Evolutionary conservation across 2,113 vertebrate genomes (phyloP), one percentile per base, ranked within the genome.

Genomic region (Eurystomus gularis): DNA sequence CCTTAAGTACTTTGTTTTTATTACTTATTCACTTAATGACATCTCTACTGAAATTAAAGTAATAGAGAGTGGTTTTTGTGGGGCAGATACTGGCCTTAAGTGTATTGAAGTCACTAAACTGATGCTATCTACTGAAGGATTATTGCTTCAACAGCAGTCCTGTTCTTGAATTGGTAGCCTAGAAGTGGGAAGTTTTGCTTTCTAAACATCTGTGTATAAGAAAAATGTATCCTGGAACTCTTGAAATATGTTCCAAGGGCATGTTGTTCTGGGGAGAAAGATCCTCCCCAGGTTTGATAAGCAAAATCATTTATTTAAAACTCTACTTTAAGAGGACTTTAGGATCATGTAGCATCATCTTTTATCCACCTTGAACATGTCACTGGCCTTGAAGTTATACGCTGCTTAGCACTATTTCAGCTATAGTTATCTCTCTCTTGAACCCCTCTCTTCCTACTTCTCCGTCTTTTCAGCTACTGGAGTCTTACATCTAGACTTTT

Each of bases 1-100:
- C 28, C 60, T 62, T 55, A 77, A 88, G 76, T 88, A 71, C 51
- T 93, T 93, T 48, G 25, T 25, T 95, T 86, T 94, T 90, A 86
- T 82, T 78, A 64, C 76, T 90, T 77, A 44, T 80, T 88, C 2
- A 1, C 51, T 90, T 96, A 91, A 88, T 82, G 62, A 28, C 2
- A 4, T 57, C 44, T 76, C 52, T 73, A 19, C 79, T 87, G 73
- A 80, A 95, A 94, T 88, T 72, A 65, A 76, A 82, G 61, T 85
- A 82, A 88, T 77, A 66, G 44, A 44, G 62, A 54, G n/a, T 52
- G 51, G 7, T 3, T 72, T 78, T 61, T 52, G 46, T 58, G 64
- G 92, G 37, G 61, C 35, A 81, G 35, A 81, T 80, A 83, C 17
- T 86, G 44, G 15, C 28, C 26, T 37, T 92, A 68, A 78, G 42